These are phyloP conservation scores for Meteorus cinctellus DNA, from an alignment of 2,888 invertebrate species.

Conservation along the genomic window DNA sequence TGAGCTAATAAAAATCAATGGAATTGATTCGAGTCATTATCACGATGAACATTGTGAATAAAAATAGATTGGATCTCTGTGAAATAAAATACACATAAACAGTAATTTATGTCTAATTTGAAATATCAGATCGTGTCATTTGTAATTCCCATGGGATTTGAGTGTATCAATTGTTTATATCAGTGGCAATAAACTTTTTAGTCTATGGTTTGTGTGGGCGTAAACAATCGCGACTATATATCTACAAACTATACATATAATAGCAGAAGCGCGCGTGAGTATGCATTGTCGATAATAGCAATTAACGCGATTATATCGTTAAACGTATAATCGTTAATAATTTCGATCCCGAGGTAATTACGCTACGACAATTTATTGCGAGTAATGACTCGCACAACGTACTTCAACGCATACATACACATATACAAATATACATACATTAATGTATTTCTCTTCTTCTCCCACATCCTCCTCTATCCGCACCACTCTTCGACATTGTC, in stretches of 20 bases:
- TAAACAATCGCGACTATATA: constrained; percentile 30
- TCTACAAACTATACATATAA: background rate
- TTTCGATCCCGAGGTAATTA: constrained; percentile 62
- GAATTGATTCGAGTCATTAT: too few relatives aligned
- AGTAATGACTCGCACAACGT: constrained; percentile 54
- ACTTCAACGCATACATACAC: background rate
- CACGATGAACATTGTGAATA: too few relatives aligned
- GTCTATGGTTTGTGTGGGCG: background rate
- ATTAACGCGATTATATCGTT: constrained; percentile 66
- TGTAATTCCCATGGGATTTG: background rate
- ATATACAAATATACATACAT: background rate
- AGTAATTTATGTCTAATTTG: too few relatives aligned
- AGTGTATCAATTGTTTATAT: constrained; percentile 5
- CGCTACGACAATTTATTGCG: constrained; percentile 62
- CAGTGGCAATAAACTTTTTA: background rate
- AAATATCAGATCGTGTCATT: background rate
- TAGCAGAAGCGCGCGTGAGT: background rate
- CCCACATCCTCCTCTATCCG: constrained; percentile 36
- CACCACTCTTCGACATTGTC: background rate
- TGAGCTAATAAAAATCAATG: too few relatives aligned
- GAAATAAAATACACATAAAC: too few relatives aligned
- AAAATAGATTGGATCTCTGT: too few relatives aligned
- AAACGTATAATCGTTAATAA: constrained; percentile 65
- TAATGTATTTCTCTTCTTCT: constrained; percentile 16
- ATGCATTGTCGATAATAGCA: constrained; percentile 50